A percentile compares a stretch with the other conserved stretches of the same genome.
These are phyloP conservation scores for Lasioglossum leucozonium DNA, from an alignment of 2,888 invertebrate genomes.

Conservation along the genomic window DNA sequence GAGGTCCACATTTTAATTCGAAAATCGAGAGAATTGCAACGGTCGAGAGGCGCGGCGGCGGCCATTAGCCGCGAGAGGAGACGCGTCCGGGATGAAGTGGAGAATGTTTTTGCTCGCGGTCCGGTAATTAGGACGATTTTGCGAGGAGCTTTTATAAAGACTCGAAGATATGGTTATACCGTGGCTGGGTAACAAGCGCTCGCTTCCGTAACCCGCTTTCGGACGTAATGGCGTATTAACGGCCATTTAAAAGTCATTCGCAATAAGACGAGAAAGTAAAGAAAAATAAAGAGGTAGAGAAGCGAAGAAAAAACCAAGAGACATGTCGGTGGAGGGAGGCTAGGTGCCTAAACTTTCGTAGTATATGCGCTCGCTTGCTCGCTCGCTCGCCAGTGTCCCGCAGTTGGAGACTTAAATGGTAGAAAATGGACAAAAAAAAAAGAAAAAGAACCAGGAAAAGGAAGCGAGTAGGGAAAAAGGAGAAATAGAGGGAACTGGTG, in stretches of 20 bases:
- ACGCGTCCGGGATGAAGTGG: not conserved
- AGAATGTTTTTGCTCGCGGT: not conserved
- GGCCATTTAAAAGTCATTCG: slow-evolving; percentile 67
- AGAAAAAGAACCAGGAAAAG: not conserved
- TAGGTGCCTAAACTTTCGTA: slow-evolving; percentile 43
- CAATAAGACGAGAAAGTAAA: slow-evolving; percentile 50
- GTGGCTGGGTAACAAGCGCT: slow-evolving; percentile 48
- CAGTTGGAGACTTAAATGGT: slow-evolving; percentile 13
- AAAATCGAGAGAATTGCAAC: not conserved
- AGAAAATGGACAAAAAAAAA: too few relatives aligned
- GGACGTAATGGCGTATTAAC: slow-evolving; percentile 64
- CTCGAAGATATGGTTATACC: slow-evolving; percentile 54
- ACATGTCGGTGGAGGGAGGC: too few relatives aligned
- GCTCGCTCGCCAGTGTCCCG: not conserved
- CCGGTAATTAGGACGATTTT: slow-evolving; percentile 54
- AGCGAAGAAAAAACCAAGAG: slow-evolving; percentile 9
- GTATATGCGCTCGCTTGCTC: not conserved
- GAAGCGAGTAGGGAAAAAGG: not conserved
- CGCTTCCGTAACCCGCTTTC: slow-evolving; percentile 65
- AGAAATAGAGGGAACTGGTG: slow-evolving; percentile 28
- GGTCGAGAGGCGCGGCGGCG: too few relatives aligned
- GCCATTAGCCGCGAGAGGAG: not conserved
- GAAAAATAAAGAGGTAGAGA: not conserved
- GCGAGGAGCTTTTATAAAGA: slow-evolving; percentile 54
- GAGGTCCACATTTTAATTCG: not conserved